Percentiles rank a stretch among this genome's conserved stretches.
These are phyloP conservation scores for Euplagia quadripunctaria DNA, from an alignment of 2,888 invertebrate species.

Conservation along the genomic window DNA sequence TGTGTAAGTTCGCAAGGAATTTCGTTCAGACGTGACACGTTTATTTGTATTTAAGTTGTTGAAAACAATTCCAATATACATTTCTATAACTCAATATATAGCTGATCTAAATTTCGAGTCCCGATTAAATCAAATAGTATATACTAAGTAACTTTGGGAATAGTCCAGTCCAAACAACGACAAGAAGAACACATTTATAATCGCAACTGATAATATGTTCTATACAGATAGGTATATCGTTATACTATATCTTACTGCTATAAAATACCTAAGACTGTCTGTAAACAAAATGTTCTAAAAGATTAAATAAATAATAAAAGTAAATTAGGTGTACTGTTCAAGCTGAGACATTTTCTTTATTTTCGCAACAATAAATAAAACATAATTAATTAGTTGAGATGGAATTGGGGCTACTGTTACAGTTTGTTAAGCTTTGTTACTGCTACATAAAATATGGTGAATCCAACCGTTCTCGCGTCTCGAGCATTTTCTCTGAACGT, in stretches of 20 bases:
- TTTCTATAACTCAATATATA: background rate
- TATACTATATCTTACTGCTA: background rate
- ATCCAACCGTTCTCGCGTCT: constrained; percentile 44
- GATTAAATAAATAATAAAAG: background rate
- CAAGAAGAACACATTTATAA: background rate
- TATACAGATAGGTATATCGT: background rate
- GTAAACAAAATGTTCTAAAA: constrained; percentile 1
- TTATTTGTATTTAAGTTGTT: background rate
- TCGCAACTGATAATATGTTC: background rate
- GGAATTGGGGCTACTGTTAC: constrained; percentile 55
- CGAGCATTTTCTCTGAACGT: constrained; percentile 44
- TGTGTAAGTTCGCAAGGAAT: too few relatives aligned
- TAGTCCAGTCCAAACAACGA: background rate
- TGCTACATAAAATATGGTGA: constrained; percentile 53
- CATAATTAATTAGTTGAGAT: constrained; percentile 41
- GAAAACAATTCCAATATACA: background rate
- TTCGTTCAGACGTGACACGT: background rate
- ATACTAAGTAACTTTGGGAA: too few relatives aligned
- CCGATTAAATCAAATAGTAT: too few relatives aligned
- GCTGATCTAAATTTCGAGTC: too few relatives aligned
- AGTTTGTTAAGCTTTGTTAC: constrained; percentile 60
- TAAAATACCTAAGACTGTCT: background rate
- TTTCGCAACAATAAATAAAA: constrained; percentile 29
- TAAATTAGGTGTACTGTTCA: constrained; percentile 6
- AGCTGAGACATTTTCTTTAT: constrained; percentile 9